These are phyloP conservation scores for Geotrypetes seraphini DNA, from an alignment of 2,797 vertebrate genomes.

Conservation along the genomic window DNA sequence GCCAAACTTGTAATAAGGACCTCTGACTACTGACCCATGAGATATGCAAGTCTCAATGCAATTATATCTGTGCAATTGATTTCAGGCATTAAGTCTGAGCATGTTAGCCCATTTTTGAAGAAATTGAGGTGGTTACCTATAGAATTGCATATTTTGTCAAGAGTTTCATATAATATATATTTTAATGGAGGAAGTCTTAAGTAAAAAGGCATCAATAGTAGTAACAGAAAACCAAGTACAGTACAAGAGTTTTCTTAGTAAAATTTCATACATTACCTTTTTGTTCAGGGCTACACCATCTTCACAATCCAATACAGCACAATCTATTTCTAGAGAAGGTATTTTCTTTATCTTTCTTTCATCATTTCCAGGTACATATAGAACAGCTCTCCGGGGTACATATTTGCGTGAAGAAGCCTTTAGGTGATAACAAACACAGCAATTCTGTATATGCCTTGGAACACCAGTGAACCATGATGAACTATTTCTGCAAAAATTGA, in stretches of 20 bases:
- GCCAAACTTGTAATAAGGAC: too few species aligned
- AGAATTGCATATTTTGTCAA: too few species aligned
- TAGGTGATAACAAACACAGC: constrained; percentile 3
- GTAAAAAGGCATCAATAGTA: background rate
- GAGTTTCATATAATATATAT: too few species aligned
- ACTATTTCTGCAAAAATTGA: constrained; percentile 30
- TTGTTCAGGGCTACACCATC: constrained; percentile 89
- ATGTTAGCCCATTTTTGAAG: too few species aligned
- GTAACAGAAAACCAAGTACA: background rate
- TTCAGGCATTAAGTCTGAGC: too few species aligned
- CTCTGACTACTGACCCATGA: too few species aligned
- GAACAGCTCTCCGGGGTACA: constrained; percentile 80
- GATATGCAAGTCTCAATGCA: too few species aligned
- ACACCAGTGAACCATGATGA: constrained; percentile 6
- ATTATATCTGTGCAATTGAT: too few species aligned
- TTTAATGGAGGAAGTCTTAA: too few species aligned
- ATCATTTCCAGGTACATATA: constrained; percentile 90
- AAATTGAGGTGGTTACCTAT: too few species aligned
- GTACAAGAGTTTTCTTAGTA: background rate
- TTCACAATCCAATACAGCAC: constrained; percentile 92
- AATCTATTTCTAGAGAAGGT: constrained; percentile 76
- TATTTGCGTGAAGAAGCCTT: constrained; percentile 61
- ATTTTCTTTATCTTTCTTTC: constrained; percentile 89
- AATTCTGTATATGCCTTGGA: constrained; percentile 11
- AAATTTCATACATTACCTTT: constrained; percentile 63